Percentiles rank a stretch among this genome's conserved stretches.
Evolutionary conservation across 2,113 vertebrate species (phyloP).

Genomic region (Cairina moschata): DNA sequence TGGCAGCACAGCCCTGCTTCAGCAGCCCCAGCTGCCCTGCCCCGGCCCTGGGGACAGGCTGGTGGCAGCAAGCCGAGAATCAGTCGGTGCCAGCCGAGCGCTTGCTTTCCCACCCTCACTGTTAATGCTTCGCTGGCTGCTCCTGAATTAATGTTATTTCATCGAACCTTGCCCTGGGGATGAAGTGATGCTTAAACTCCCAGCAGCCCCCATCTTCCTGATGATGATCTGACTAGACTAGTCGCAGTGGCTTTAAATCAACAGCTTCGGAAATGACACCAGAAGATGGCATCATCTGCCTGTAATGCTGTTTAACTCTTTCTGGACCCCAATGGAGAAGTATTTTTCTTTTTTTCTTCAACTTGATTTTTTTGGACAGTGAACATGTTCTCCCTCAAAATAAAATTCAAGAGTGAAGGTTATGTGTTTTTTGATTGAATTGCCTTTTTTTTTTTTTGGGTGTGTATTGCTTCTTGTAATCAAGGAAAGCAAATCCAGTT

Average conservation of each 20-base stretch:
- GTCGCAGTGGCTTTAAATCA: background rate
- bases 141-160: background rate
- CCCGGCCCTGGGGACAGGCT: background rate
- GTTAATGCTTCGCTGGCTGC: background rate
- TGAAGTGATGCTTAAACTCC: slow-evolving; percentile 15
- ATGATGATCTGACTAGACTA: background rate
- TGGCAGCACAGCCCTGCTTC: background rate
- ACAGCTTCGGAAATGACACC: background rate
- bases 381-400: background rate
- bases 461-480: background rate
- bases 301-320: slow-evolving; percentile 49
- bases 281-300: slow-evolving; percentile 49
- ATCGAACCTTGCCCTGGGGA: background rate
- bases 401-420: background rate
- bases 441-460: background rate
- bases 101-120: background rate
- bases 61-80: background rate
- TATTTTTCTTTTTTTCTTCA: background rate
- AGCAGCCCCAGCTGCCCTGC: rapidly evolving
- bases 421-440: background rate
- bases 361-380: background rate
- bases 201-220: background rate
- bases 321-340: background rate
- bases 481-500: background rate
- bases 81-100: background rate